phyloP scores from a whole-genome alignment of 2,797 vertebrate species.

The Morus bassanus region DNA sequence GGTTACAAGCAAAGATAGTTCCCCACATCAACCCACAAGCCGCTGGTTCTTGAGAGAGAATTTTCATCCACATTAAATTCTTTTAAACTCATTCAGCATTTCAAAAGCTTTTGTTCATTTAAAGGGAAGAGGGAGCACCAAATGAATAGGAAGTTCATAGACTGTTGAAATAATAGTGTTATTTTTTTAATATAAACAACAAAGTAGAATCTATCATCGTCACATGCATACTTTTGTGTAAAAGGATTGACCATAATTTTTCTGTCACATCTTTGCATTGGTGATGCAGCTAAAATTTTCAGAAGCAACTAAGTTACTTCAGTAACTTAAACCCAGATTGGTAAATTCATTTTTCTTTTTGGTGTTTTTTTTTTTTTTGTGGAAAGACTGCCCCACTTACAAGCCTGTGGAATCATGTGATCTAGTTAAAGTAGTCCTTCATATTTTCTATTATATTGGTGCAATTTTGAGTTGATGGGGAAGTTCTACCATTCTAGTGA shows the following conservation, averaged over 20 bases:
- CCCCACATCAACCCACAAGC: neutral
- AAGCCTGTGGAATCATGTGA: neutral
- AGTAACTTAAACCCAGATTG: neutral
- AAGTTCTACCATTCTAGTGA: neutral
- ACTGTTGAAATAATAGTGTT: neutral
- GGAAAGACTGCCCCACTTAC: neutral
- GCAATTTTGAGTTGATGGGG: slow-evolving; percentile 13
- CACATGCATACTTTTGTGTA: neutral
- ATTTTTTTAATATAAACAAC: neutral
- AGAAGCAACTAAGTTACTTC: neutral
- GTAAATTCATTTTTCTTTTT: neutral
- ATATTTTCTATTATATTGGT: neutral
- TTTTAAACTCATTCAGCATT: neutral
- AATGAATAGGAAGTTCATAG: neutral
- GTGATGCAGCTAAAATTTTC: neutral
- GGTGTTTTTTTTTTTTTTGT: neutral
- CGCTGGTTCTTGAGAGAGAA: neutral
- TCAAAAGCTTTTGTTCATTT: neutral
- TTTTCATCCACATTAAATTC: neutral
- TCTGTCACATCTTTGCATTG: neutral
- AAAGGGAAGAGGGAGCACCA: neutral
- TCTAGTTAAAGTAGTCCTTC: neutral
- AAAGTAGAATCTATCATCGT: neutral
- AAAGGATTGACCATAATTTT: neutral
- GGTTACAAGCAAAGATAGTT: neutral